These are phyloP conservation scores for Thymallus thymallus DNA, from an alignment of 2,113 vertebrate species.

Conservation along the genomic window DNA sequence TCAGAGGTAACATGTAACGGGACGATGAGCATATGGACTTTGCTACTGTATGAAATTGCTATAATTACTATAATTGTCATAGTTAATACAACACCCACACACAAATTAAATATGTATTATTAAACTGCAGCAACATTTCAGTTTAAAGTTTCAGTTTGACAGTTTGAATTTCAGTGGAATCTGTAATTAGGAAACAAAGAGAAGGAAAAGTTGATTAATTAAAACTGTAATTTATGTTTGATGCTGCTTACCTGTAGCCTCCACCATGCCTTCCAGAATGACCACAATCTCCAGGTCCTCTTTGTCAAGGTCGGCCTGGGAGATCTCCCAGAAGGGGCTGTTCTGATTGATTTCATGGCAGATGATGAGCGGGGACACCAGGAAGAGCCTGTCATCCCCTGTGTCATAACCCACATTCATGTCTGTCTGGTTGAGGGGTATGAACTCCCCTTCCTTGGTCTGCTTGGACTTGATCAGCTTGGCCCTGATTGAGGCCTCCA, in stretches of 20 bases:
- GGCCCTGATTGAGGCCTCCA: conserved; percentile 97
- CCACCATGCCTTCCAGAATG: conserved; percentile 98
- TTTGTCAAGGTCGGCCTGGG: conserved; percentile 87
- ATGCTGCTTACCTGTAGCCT: conserved; percentile 90
- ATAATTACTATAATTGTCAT: no score
- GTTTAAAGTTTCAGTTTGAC: no score
- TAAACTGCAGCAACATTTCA: no score
- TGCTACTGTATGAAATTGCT: no score
- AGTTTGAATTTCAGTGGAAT: no score
- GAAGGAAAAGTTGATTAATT: no score
- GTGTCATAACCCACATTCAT: conserved; percentile 98
- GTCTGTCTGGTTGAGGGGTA: conserved; percentile 97
- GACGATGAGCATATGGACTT: neutral
- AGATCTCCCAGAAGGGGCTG: conserved; percentile 99
- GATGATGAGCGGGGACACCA: conserved; percentile 98
- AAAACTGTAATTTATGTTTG: no score
- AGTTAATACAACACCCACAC: no score
- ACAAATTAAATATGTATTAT: no score
- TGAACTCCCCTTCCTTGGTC: conserved; percentile 99
- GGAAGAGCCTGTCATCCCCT: conserved; percentile 94
- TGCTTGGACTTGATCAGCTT: conserved; percentile 99
- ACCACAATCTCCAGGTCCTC: conserved; percentile 97
- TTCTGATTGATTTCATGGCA: conserved; percentile 97
- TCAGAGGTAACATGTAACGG: neutral
- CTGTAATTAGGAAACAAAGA: no score